Conservation (phyloP, 2,113 vertebrate genomes). For the Dasyprocta punctata region DNA sequence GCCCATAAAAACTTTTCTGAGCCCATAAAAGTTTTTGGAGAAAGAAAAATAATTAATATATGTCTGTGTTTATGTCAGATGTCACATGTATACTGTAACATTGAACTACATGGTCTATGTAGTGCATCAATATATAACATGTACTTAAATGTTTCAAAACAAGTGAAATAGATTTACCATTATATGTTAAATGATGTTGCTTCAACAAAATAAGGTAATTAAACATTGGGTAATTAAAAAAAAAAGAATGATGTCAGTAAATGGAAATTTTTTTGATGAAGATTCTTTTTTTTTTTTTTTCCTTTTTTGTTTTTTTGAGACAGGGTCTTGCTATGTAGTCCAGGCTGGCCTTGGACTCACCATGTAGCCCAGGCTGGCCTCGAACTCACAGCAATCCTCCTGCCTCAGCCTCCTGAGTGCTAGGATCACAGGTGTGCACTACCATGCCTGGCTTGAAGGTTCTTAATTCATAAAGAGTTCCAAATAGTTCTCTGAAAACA, state of each 20-base stretch:
- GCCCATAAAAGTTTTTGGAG: not conserved
- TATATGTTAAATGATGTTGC: not conserved
- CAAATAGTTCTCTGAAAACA: not conserved
- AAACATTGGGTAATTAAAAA: not conserved
- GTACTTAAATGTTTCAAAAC: not conserved
- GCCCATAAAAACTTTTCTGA: not conserved
- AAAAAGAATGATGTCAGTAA: not conserved
- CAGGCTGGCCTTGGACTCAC: not conserved
- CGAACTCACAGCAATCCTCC: not conserved
- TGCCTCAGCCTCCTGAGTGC: not conserved
- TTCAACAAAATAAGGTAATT: not conserved
- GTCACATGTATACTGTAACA: not conserved
- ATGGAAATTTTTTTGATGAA: not conserved
- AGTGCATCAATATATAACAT: fast-evolving
- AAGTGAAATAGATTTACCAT: not conserved
- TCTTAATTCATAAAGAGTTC: not conserved
- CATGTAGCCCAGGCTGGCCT: not conserved
- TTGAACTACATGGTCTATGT: not conserved
- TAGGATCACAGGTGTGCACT: too few species aligned
- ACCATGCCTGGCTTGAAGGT: not conserved
- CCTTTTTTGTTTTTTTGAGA: not conserved
- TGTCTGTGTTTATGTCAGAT: not conserved
- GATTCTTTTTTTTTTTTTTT: not conserved
- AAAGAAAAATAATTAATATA: not conserved
- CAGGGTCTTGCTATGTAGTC: not conserved